Evolutionary conservation across 2,888 invertebrate genomes (phyloP).

Genomic region (Anodontia alba): DNA sequence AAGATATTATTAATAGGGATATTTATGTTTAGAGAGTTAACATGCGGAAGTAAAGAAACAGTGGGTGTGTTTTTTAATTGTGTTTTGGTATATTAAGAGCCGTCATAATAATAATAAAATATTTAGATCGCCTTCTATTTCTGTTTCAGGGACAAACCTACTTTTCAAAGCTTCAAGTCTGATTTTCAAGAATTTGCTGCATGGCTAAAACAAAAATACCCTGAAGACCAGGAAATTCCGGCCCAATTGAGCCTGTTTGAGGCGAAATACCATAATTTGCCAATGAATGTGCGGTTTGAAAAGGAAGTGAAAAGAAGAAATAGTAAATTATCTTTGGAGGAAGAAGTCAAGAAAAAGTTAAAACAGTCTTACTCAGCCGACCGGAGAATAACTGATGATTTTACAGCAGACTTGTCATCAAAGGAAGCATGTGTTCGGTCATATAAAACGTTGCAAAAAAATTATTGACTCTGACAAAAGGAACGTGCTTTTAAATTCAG

Average conservation of each 20-base stretch:
- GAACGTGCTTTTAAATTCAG: slow-evolving; percentile 7
- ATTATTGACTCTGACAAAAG: slow-evolving; percentile 13
- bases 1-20: no score
- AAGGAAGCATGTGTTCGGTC: slow-evolving; percentile 1
- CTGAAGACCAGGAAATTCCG: slow-evolving; percentile 1
- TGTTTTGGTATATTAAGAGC: no score
- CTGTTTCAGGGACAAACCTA: slow-evolving; percentile 11
- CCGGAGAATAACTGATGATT: slow-evolving; percentile 6
- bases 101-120: no score
- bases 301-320: background rate
- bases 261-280: background rate
- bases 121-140: no score
- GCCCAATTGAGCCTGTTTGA: background rate
- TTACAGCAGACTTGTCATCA: background rate
- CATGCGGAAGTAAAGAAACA: no score
- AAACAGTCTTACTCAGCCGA: background rate
- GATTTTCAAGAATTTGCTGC: slow-evolving; percentile 14
- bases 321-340: background rate
- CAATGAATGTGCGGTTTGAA: slow-evolving; percentile 10
- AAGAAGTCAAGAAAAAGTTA: slow-evolving; percentile 4
- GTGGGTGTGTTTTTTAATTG: no score
- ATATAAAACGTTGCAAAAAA: slow-evolving; percentile 3
- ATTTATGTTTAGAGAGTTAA: no score
- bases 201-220: slow-evolving; percentile 7
- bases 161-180: background rate